Evolutionary conservation across 2,888 invertebrate species (phyloP).

Genomic region (Ephialtes manifestator): DNA sequence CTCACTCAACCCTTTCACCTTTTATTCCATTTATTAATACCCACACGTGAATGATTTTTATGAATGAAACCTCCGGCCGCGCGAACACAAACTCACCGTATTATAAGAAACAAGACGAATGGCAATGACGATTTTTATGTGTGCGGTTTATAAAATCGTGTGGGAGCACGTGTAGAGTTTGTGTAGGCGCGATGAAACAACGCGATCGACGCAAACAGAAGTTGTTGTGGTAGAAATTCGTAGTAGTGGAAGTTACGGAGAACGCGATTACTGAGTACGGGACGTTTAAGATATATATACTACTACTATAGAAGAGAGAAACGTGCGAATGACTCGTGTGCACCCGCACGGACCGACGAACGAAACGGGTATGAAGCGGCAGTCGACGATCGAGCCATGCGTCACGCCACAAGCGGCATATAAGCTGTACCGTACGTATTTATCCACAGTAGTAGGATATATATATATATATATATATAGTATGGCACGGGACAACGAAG

Average conservation of each 20-base stretch:
- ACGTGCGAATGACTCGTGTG: constrained; percentile 64
- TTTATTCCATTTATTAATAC: constrained; percentile 7
- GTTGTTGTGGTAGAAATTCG: neutral
- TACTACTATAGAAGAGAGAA: too few relatives aligned
- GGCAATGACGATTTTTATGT: constrained; percentile 7
- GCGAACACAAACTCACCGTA: neutral
- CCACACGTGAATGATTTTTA: constrained; percentile 29
- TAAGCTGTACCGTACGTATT: constrained; percentile 58
- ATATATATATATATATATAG: constrained; percentile 9
- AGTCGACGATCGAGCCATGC: constrained; percentile 72
- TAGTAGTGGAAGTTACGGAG: constrained; percentile 18
- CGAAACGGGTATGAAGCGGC: constrained; percentile 76
- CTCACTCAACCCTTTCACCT: constrained; percentile 38
- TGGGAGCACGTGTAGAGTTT: constrained; percentile 12
- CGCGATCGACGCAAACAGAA: neutral
- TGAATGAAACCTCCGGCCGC: constrained; percentile 31
- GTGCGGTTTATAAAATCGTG: neutral
- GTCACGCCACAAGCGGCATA: constrained; percentile 76
- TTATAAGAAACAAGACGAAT: neutral
- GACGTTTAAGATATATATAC: constrained; percentile 7
- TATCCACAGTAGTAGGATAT: constrained; percentile 5
- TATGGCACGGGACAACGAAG: constrained; percentile 38
- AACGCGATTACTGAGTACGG: constrained; percentile 10
- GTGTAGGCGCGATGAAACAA: constrained; percentile 10
- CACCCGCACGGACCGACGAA: constrained; percentile 74